Base-by-base conservation (phyloP, 2,797 vertebrate genomes). In the Molossus alvarezi region DNA sequence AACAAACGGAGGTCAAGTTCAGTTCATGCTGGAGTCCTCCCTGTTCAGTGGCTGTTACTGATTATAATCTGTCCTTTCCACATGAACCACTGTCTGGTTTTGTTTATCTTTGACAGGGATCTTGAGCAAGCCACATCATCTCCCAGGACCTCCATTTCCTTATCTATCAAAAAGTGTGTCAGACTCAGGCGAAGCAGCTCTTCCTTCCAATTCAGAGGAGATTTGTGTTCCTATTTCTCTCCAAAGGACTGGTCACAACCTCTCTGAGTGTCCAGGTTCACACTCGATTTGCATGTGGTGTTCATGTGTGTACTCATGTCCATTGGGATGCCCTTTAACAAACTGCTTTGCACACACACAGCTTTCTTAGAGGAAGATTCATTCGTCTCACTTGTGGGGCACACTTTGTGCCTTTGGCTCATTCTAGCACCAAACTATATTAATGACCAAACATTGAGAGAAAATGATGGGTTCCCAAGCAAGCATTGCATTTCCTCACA, bases 401-500 rank as follows among this genome's bases (percentile, higher is more conserved):
- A 81, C 37, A n/a, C 13, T 75, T 83, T 53, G 23, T 45, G 60
- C 45, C 4, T 71, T 88, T 51, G 58, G n/a, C 8, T 85, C 62
- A 76, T 64, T 14, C 73, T 7, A 82, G 21, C 27, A 75, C 67
- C 60, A 80, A 79, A 51, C 48, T 55, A 27, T 17, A 18, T 48
- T 79, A 81, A 91, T 72, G 76, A 79, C 23, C 53, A 93, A 87
- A 93, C 77, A 17, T 3, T 62, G 51, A 84, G 51, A 84, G 45
- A 23, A 6, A 15, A 48, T 6, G 9, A 9, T 94, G n/a, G 4
- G 27, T 90, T 88, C 57, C 81, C 73, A 62, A 79, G 41, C n/a
- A 89, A 51, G 85, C 20, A 75, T 7, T 91, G 51, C 17, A 90
- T 87, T 96, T 80, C 64, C 53, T 91, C 27, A 20, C 9, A 84